Conservation (phyloP, 2,888 invertebrate species). For the Chorisops tibialis region DNA sequence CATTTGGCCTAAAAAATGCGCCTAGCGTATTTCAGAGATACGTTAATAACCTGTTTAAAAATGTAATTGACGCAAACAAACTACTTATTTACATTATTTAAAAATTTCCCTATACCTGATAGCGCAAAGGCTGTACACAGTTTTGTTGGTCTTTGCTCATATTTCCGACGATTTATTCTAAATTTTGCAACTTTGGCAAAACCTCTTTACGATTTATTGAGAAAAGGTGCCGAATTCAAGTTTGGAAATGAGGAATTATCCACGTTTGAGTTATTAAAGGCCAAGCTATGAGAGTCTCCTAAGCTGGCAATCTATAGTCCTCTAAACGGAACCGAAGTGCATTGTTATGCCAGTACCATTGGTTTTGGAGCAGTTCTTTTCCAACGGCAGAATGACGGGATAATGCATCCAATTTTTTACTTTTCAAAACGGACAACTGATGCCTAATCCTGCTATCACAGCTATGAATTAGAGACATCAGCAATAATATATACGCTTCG, state of each 20-base stretch:
- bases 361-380: slow-evolving; percentile 38
- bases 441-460: slow-evolving; percentile 38
- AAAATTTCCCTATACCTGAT: slow-evolving; percentile 3
- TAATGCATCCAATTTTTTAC: slow-evolving; percentile 39
- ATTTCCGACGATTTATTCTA: slow-evolving; percentile 31
- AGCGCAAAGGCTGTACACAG: slow-evolving; percentile 25
- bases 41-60: slow-evolving; percentile 33
- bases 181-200: slow-evolving; percentile 32
- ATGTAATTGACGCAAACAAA: slow-evolving; percentile 30
- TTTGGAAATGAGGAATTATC: no score
- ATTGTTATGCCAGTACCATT: no score
- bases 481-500: slow-evolving; percentile 38
- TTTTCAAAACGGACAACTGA: slow-evolving; percentile 39
- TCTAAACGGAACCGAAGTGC: slow-evolving; percentile 37
- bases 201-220: no score
- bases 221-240: no score
- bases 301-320: slow-evolving; percentile 40
- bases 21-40: slow-evolving; percentile 34
- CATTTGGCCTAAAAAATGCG: no score
- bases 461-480: slow-evolving; percentile 41
- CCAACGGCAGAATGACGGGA: slow-evolving; percentile 33
- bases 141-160: slow-evolving; percentile 31
- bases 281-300: slow-evolving; percentile 30
- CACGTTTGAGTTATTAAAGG: slow-evolving; percentile 28
- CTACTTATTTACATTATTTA: background rate